Percentiles rank a stretch among this genome's conserved stretches.
These are phyloP conservation scores for Psilopsiagon aurifrons DNA, from an alignment of 2,113 vertebrate genomes.

Conservation along the genomic window DNA sequence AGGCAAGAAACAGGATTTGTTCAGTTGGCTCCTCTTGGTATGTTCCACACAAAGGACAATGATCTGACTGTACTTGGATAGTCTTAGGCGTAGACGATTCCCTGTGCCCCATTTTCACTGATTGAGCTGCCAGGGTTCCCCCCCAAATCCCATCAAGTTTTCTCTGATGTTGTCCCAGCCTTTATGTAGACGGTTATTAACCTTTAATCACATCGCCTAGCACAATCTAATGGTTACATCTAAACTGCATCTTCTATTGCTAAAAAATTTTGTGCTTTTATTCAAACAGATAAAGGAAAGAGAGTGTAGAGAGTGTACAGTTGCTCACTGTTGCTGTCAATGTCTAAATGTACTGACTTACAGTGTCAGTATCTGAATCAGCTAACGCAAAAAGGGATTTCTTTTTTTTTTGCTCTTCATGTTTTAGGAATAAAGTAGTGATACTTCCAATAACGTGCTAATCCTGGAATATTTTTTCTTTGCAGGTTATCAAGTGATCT, in stretches of 20 bases:
- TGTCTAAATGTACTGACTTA: neutral
- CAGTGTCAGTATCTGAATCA: neutral
- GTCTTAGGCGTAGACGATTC: rapidly evolving
- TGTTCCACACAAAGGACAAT: neutral
- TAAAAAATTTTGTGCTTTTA: neutral
- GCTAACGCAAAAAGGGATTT: neutral
- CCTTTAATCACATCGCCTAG: neutral
- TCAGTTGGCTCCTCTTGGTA: neutral
- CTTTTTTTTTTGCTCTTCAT: neutral
- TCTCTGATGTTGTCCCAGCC: neutral
- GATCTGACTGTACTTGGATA: neutral
- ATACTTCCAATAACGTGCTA: neutral
- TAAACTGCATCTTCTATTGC: neutral
- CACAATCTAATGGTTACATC: neutral
- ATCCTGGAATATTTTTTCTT: neutral
- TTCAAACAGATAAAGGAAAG: neutral
- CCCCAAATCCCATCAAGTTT: rapidly evolving
- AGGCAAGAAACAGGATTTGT: neutral
- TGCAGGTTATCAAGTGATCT: neutral
- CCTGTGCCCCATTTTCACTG: neutral
- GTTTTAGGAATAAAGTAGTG: neutral
- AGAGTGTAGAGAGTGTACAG: neutral
- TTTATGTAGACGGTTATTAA: neutral
- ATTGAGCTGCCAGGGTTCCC: neutral
- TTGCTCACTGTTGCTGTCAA: neutral